Percentiles rank a stretch among this genome's conserved stretches.
These are phyloP conservation scores for Psephotus haematonotus DNA, from an alignment of 2,113 vertebrate species.

Conservation along the genomic window DNA sequence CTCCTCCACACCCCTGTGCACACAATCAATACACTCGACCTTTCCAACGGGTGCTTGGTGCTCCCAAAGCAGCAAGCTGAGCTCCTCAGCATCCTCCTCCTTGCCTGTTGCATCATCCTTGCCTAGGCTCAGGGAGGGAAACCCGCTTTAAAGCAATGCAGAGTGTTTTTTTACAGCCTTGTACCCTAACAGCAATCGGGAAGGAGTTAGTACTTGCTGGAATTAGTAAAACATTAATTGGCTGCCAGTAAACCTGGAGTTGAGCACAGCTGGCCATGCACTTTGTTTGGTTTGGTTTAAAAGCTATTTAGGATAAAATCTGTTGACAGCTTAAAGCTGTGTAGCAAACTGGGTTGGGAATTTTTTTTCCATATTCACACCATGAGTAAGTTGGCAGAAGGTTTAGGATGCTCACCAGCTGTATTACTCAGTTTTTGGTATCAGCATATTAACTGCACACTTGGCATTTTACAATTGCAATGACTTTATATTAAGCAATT, in stretches of 20 bases:
- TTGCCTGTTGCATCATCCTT: background rate
- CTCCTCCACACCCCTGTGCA: background rate
- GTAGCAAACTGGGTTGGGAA: background rate
- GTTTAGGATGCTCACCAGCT: constrained; percentile 16
- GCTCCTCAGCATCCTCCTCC: background rate
- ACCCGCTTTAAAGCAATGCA: background rate
- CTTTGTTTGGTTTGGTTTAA: background rate
- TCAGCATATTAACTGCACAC: background rate
- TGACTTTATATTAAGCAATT: constrained; percentile 44
- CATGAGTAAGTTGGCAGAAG: constrained; percentile 13
- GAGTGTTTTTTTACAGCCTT: background rate
- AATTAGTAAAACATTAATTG: background rate
- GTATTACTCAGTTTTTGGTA: constrained; percentile 2
- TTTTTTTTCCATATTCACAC: background rate
- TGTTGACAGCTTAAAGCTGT: background rate
- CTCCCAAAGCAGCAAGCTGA: background rate
- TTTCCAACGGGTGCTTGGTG: accelerated
- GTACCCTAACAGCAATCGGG: accelerated
- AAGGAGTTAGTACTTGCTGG: background rate
- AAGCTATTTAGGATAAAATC: background rate
- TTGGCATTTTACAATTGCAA: constrained; percentile 2
- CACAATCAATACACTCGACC: accelerated
- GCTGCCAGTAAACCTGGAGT: background rate
- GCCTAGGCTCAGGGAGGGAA: accelerated
- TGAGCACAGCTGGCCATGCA: accelerated